phyloP scores from a whole-genome alignment of 1,140 invertebrate species.

The Phortica variegata region DNA sequence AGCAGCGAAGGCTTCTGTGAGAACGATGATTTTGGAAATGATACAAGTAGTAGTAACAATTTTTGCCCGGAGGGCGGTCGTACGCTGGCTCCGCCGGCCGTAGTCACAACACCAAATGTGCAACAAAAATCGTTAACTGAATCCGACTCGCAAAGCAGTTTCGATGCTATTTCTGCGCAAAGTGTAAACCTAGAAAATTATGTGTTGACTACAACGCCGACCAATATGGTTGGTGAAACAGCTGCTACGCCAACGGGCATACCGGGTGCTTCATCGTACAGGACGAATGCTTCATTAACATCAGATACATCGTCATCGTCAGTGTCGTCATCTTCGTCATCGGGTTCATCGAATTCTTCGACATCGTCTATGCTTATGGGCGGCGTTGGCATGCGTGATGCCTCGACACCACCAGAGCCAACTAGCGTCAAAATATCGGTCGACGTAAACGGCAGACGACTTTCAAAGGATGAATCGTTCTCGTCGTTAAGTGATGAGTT shows the following conservation, averaged over 20 bases:
- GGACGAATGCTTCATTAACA: conserved; percentile 35
- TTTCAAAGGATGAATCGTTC: conserved; percentile 67
- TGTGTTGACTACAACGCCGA: conserved; percentile 20
- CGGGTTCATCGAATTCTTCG: conserved; percentile 46
- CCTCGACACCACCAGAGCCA: conserved; percentile 7
- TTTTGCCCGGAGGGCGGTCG: conserved; percentile 31
- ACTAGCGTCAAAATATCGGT: conserved; percentile 6
- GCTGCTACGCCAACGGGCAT: conserved; percentile 6
- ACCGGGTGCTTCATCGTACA: conserved; percentile 13
- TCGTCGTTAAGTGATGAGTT: conserved; percentile 57
- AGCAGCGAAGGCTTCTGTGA: conserved; percentile 96
- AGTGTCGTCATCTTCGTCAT: conserved; percentile 37
- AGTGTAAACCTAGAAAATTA: conserved; percentile 25
- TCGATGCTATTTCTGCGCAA: conserved; percentile 31
- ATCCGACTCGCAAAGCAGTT: conserved; percentile 45
- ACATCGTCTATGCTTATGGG: conserved; percentile 45
- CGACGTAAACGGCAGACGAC: conserved; percentile 50
- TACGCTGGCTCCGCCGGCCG: conserved; percentile 16
- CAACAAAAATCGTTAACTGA: conserved; percentile 37
- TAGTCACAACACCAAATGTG: conserved; percentile 15
- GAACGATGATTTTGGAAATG: conserved; percentile 75
- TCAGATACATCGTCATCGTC: conserved; percentile 45
- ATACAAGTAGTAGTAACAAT: conserved; percentile 53
- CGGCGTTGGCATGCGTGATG: conserved; percentile 13
- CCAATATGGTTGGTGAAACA: neutral